Base-by-base conservation (phyloP, 1,140 invertebrate genomes). In the Drosophila burlai region DNA sequence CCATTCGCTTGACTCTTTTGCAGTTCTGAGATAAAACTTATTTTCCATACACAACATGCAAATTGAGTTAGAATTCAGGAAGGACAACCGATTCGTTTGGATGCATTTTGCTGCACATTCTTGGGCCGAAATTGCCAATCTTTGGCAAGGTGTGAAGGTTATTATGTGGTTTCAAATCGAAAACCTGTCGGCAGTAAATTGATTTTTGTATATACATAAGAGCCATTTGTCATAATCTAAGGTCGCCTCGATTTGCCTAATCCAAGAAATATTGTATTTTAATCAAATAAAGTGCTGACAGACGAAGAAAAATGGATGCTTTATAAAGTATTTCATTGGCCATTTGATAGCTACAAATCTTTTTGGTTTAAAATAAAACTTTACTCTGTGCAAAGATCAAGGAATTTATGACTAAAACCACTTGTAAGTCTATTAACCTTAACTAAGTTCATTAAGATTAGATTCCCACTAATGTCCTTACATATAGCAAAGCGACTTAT, bases 61-160 rank as follows among this genome's bases (percentile, higher is more conserved):
- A 76, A 76, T 66, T 64, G 42, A 21, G 43, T 43, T 58, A 18
- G 34, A 49, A 42, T 47, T 16, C 47, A 52, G 46, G 46, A 67
- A 15, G 65, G 47, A 43, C 34, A 49, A 43, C 10, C 61, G 24
- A 29, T 29, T 55, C 46, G 40, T 54, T 47, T 49, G 42, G 54
- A 24, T 43, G 68, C 68, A 55, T 46, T 59, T 50, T 52, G 68
- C 50, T 38, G 69, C 47, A 63, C 24, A 40, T 61, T 61, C 31
- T 60, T 31, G 29, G 29, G 13, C 36, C 7, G 34, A 57, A 57
- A 40, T 57, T 40, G 21, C 15, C 21, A 7, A 57, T 57, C 15
- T 5, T 36, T n/a, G 54, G 8, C 54, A 11, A 40, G 54, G 36
- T 57, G 36, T 26, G 54, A 55, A 57, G 54, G 21, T 26, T 57